Evolutionary conservation across 1,140 invertebrate genomes (phyloP), one percentile per base, ranked within the genome.

Genomic region (Steinernema khuongi): DNA sequence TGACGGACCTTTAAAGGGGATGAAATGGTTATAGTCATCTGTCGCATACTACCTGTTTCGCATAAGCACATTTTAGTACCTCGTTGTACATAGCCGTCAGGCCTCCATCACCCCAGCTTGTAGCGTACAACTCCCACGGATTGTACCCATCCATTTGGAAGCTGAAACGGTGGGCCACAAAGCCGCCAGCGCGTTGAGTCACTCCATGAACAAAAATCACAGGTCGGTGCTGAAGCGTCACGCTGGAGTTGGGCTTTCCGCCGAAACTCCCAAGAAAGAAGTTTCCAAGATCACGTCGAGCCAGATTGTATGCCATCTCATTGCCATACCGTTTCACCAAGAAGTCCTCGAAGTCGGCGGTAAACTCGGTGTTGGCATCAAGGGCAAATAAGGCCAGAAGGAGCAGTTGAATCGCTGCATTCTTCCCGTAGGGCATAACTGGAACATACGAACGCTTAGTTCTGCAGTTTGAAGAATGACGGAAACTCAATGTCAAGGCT

Each of bases 1-100:
- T 67, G 30, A n/a, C 78, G 68, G 29, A 79, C 50, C 78, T 79
- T n/a, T 67, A 79, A 79, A 1, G 2, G 1, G 11, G 44, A 17
- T 73, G 0, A 31, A n/a, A 26, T 18, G 17, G 17, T 14, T 0
- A 76, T 32, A 11, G 2, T 4, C 32, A 26, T 14, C 22, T 22
- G 70, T 11, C 18, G 18, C 74, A 33, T 26, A 1, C 19, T 50
- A 74, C 76, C 67, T 72, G 41, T 66, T 78, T 60, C 26, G 69
- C 75, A 60, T 73, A 70, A 50, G 69, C 44, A 30, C 77, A 78
- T 1, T 75, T 41, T 67, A 77, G 70, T 14, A 43, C 17, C 19
- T 73, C 72, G 19, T 73, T 18, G 18, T n/a, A 26, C 68, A 26
- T 44, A 36, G 18, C n/a, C 14, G 67, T 78, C 33, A 67, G 31